These are phyloP conservation scores for Athalia cordata DNA, from an alignment of 2,888 invertebrate species.

Conservation along the genomic window DNA sequence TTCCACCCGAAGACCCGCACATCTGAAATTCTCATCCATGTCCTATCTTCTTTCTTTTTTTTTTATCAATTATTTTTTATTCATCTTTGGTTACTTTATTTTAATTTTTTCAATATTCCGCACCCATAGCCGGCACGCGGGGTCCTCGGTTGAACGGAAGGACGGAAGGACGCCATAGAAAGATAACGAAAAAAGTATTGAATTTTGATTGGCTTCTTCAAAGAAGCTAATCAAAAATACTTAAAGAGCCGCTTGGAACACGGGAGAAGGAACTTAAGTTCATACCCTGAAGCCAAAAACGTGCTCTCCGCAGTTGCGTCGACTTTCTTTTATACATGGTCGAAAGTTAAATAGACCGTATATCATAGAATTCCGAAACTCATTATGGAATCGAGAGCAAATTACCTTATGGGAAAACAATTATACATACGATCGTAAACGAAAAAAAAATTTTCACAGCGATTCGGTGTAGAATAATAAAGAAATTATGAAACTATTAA, in stretches of 20 bases:
- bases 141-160: constrained; percentile 22
- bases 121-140: neutral
- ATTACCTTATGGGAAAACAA: neutral
- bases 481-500: neutral
- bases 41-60: neutral
- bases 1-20: too few species aligned
- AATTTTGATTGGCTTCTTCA: constrained; percentile 26
- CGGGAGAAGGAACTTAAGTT: neutral
- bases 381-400: too few species aligned
- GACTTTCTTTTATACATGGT: neutral
- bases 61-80: neutral
- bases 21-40: neutral
- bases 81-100: neutral
- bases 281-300: constrained; percentile 29
- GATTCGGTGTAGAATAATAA: neutral
- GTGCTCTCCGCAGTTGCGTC: constrained; percentile 3
- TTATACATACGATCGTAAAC: neutral
- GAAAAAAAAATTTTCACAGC: neutral
- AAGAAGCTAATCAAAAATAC: constrained; percentile 20
- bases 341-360: neutral
- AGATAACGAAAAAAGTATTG: constrained; percentile 21
- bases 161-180: neutral
- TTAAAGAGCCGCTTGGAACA: constrained; percentile 10
- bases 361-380: neutral
- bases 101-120: neutral